These are phyloP conservation scores for Sceloporus undulatus DNA, from an alignment of 2,113 vertebrate genomes.

Conservation along the genomic window DNA sequence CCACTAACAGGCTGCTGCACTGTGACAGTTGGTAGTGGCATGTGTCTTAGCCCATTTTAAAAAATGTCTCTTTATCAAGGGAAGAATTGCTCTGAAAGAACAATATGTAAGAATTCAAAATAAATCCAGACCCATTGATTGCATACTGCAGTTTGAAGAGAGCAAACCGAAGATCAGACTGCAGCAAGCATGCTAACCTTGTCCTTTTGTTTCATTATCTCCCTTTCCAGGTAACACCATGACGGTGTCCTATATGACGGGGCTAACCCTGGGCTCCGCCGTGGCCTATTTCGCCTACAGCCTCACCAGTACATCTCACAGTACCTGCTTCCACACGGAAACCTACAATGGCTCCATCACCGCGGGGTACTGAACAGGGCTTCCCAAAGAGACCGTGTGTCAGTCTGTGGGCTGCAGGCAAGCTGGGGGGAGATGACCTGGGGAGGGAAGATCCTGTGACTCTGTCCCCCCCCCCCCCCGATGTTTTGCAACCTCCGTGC, in stretches of 20 bases:
- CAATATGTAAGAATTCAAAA: too few species aligned
- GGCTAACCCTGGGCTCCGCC: conserved; percentile 92
- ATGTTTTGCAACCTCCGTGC: too few species aligned
- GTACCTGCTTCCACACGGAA: conserved; percentile 71
- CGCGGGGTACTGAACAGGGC: conserved; percentile 75
- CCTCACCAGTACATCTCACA: conserved; percentile 83
- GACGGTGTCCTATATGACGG: conserved; percentile 98
- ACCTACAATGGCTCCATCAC: conserved; percentile 75
- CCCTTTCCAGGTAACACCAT: conserved; percentile 92
- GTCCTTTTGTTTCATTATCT: not conserved
- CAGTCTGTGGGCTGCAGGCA: too few species aligned
- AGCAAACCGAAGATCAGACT: not conserved
- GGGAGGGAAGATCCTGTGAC: not conserved
- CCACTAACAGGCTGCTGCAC: too few species aligned
- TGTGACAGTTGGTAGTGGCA: too few species aligned
- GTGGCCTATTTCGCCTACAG: conserved; percentile 95
- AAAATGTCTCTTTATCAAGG: too few species aligned
- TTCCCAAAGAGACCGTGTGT: not conserved
- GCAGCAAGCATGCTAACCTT: accelerated
- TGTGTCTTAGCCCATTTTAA: too few species aligned
- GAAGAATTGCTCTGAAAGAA: too few species aligned
- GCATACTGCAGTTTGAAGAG: not conserved
- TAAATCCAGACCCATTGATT: too few species aligned
- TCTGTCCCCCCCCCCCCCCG: too few species aligned
- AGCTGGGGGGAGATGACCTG: not conserved